A percentile compares a stretch with the other conserved stretches of the same genome.
Conservation (phyloP, 2,797 vertebrate genomes). For the Schizothorax lantsangensis region DNA sequence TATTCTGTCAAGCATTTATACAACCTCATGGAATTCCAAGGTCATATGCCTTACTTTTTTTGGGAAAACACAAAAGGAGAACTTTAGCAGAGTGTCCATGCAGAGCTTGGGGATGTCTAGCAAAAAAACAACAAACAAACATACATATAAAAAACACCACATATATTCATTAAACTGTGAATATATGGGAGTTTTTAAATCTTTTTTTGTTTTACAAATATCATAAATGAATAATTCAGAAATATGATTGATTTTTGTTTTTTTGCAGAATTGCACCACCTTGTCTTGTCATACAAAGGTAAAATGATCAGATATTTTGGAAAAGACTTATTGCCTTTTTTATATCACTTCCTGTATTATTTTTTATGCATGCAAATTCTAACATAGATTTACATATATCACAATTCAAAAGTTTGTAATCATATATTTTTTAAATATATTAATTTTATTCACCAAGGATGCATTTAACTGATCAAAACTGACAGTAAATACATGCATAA, state of each 20-base stretch:
- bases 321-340: neutral
- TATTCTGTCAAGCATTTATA: neutral
- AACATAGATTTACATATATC: neutral
- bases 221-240: neutral
- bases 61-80: too few relatives aligned
- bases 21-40: neutral
- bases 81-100: too few relatives aligned
- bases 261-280: neutral
- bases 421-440: neutral
- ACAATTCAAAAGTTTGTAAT: neutral
- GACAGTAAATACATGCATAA: neutral
- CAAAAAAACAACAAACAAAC: neutral
- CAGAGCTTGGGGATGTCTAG: neutral
- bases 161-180: neutral
- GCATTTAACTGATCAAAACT: neutral
- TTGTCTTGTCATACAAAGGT: neutral
- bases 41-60: neutral
- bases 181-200: neutral
- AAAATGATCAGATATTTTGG: neutral
- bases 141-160: neutral
- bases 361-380: neutral
- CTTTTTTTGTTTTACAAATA: neutral
- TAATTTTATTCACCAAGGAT: neutral
- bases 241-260: neutral
- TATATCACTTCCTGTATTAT: neutral